Conservation (phyloP, 1,140 invertebrate species). For the Anastrepha obliqua region DNA sequence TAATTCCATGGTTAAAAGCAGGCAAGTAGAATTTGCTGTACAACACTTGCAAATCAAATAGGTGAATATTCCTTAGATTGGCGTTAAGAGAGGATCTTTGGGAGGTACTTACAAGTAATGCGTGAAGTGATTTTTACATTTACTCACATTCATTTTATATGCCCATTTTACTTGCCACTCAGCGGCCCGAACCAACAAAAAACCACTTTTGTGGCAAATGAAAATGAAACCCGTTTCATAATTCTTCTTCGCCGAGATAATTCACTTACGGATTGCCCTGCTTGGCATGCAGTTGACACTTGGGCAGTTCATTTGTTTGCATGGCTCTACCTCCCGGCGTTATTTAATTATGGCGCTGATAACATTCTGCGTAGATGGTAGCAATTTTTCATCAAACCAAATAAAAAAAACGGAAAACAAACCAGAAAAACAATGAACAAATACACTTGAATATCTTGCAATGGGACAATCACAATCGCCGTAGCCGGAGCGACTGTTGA, state of each 20-base stretch:
- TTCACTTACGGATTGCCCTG: conserved; percentile 30
- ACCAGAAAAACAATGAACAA: conserved; percentile 31
- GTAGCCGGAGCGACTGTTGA: background rate
- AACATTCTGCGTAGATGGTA: conserved; percentile 72
- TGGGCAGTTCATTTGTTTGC: conserved; percentile 58
- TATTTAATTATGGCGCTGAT: conserved; percentile 74
- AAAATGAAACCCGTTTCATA: conserved; percentile 43
- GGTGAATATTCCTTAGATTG: too few species aligned
- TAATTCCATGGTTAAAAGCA: too few species aligned
- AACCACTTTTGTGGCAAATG: conserved; percentile 39
- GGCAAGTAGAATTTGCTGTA: too few species aligned
- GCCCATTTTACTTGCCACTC: too few species aligned
- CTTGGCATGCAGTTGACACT: conserved; percentile 54
- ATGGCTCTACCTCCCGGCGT: conserved; percentile 66
- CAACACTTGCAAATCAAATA: too few species aligned
- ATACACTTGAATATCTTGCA: background rate
- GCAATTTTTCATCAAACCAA: conserved; percentile 70
- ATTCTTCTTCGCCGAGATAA: background rate
- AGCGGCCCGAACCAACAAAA: background rate
- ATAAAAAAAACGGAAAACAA: conserved; percentile 49
- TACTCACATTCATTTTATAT: too few species aligned
- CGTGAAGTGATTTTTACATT: too few species aligned
- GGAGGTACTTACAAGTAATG: too few species aligned
- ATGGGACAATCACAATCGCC: background rate
- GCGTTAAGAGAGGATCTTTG: too few species aligned